Conservation (phyloP, 1,140 invertebrate genomes). For the Arctopsyche grandis region DNA sequence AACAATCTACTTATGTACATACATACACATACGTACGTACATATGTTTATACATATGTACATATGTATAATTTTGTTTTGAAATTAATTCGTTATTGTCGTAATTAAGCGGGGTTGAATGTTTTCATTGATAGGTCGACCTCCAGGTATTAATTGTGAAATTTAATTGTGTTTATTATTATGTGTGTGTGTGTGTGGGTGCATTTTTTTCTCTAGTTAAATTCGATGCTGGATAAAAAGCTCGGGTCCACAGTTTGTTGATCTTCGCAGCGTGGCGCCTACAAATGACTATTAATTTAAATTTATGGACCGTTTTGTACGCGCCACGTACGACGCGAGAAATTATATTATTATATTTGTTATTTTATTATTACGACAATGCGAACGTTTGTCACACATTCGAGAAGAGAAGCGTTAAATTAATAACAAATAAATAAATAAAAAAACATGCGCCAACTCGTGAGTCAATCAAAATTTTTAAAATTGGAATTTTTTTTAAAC, state of each 20-base stretch:
- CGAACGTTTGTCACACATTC: neutral
- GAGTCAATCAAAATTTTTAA: no score
- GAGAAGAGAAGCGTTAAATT: constrained; percentile 10
- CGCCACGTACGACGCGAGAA: neutral
- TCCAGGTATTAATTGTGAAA: neutral
- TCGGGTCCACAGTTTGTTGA: constrained; percentile 32
- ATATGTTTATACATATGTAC: neutral
- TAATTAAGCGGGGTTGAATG: no score
- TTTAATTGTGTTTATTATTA: neutral
- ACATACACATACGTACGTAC: constrained; percentile 6
- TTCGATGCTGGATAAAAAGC: neutral
- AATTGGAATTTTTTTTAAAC: no score
- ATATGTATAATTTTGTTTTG: no score
- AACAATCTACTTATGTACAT: neutral
- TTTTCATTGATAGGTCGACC: no score
- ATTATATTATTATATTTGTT: constrained; percentile 33
- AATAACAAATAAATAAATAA: neutral
- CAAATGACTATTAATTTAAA: constrained; percentile 39
- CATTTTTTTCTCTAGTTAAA: neutral
- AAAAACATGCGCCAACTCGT: no score
- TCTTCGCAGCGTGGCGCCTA: constrained; percentile 34
- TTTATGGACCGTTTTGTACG: constrained; percentile 21
- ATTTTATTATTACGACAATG: constrained; percentile 14
- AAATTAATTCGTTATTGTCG: no score
- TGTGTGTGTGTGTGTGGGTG: no score